Percentiles rank a stretch among this genome's conserved stretches.
Evolutionary conservation across 2,113 vertebrate species (phyloP).

Genomic region (Acrocephalus arundinaceus): DNA sequence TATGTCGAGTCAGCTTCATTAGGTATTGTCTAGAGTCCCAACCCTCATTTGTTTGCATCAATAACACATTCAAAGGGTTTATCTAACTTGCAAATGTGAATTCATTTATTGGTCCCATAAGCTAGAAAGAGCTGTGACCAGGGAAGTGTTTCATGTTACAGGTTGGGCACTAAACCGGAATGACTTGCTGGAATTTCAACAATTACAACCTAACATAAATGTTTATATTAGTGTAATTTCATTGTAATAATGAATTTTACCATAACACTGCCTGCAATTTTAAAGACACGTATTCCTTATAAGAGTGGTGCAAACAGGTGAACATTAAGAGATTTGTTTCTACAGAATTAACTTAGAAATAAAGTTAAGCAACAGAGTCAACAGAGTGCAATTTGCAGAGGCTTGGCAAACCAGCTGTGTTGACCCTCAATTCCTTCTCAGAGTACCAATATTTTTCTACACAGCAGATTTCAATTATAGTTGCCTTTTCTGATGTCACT

Average conservation of each 20-base stretch:
- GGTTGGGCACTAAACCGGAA: slow-evolving; percentile 8
- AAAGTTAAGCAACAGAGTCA: not conserved
- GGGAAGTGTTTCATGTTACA: not conserved
- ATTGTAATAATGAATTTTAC: not conserved
- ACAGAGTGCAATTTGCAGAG: not conserved
- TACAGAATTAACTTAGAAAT: not conserved
- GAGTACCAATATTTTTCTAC: not conserved
- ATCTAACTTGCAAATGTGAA: slow-evolving; percentile 85
- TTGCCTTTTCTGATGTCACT: not conserved
- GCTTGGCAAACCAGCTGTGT: not conserved
- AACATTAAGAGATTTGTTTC: not conserved
- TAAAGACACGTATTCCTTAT: not conserved
- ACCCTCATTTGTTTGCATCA: slow-evolving; percentile 82
- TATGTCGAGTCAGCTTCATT: slow-evolving; percentile 77
- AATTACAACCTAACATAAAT: slow-evolving; percentile 1
- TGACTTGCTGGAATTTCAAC: slow-evolving; percentile 4
- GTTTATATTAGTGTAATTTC: slow-evolving; percentile 1
- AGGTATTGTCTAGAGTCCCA: slow-evolving; percentile 80
- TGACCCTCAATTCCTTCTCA: not conserved
- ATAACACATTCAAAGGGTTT: slow-evolving; percentile 83
- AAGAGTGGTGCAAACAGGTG: accelerated
- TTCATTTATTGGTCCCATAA: slow-evolving; percentile 79
- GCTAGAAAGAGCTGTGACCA: slow-evolving; percentile 61
- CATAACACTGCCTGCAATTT: not conserved
- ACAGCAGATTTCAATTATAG: not conserved